Percentiles rank a stretch among this genome's conserved stretches.
These are phyloP conservation scores for Eurytoma adleriae DNA, from an alignment of 2,888 invertebrate species.

Conservation along the genomic window DNA sequence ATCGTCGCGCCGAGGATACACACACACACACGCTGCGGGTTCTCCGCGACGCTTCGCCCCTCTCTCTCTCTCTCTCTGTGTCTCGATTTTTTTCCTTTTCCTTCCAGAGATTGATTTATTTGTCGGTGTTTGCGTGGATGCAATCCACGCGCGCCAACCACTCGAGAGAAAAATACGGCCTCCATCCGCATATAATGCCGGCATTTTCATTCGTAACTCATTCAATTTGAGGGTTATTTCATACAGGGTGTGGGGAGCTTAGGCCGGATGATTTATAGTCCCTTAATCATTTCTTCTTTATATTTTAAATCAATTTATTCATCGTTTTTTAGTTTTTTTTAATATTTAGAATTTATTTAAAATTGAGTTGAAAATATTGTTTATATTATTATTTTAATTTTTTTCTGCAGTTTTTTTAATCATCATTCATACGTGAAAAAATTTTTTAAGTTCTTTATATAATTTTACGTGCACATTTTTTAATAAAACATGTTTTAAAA, in stretches of 20 bases:
- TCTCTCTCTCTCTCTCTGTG: background rate
- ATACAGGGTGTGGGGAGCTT: background rate
- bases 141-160: constrained; percentile 6
- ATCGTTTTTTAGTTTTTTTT: too few relatives aligned
- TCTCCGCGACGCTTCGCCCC: background rate
- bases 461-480: too few relatives aligned
- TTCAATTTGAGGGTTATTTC: constrained; percentile 27
- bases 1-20: constrained; percentile 56
- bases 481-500: too few relatives aligned
- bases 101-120: constrained; percentile 47
- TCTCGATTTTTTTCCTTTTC: background rate
- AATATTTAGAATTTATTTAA: too few relatives aligned
- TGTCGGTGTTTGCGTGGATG: background rate
- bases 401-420: too few relatives aligned
- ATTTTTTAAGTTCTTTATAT: too few relatives aligned
- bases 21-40: constrained; percentile 27
- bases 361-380: too few relatives aligned
- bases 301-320: too few relatives aligned
- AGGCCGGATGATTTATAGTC: too few relatives aligned
- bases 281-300: too few relatives aligned
- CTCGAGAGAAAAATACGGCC: constrained; percentile 38
- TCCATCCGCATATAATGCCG: background rate
- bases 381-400: too few relatives aligned
- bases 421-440: too few relatives aligned
- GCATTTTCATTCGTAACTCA: constrained; percentile 26